Evolutionary conservation across 1,140 invertebrate genomes (phyloP), one percentile per base, ranked within the genome.

Genomic region (Mesaphorura yosii): DNA sequence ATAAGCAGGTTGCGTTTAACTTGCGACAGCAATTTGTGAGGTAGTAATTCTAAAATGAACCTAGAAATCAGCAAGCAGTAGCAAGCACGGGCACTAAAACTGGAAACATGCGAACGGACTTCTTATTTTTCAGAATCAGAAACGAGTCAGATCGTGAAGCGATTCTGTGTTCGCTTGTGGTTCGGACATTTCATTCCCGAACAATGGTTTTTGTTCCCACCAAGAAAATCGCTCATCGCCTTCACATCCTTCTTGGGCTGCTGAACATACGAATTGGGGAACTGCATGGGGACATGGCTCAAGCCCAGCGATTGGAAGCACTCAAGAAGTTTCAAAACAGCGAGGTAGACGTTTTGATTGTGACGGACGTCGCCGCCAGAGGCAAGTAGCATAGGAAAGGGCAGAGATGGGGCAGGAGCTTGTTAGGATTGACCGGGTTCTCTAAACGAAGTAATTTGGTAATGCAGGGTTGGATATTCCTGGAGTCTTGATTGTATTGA

Each of bases 121-220:
- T n/a, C n/a, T n/a, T 51, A 5, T 22, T 26, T 46, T 46, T 27
- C 44, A 75, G 75, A 38, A 85, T 94, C 60, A 76, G 88, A 12
- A 74, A 79, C 51, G 91, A 97, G 72, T 78, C 76, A 0, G 90
- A 96, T 71, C 77, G 94, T 23, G 91, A 97, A 69, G 83, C 91
- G 0, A 80, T 97, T 42, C 71, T 97, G 44, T 82, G 86, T 57
- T 88, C 91, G 28, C 71, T 98, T 22, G 81, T 98, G 46, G 89
- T 86, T 60, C 75, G 93, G 58, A 93, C 86, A n/a, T 98, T 98
- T 68, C 77, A 84, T 37, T 83, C 92, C 66, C 82, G 89, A 58
- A 80, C 81, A 29, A 95, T 98, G 69, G 78, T 98, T 22, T 98
- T 98, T 74, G 87, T 96, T 15, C 87, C 88, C 68, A 98, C 93